Conservation (phyloP, 1,140 invertebrate genomes). For the Drosophila sproati region DNA sequence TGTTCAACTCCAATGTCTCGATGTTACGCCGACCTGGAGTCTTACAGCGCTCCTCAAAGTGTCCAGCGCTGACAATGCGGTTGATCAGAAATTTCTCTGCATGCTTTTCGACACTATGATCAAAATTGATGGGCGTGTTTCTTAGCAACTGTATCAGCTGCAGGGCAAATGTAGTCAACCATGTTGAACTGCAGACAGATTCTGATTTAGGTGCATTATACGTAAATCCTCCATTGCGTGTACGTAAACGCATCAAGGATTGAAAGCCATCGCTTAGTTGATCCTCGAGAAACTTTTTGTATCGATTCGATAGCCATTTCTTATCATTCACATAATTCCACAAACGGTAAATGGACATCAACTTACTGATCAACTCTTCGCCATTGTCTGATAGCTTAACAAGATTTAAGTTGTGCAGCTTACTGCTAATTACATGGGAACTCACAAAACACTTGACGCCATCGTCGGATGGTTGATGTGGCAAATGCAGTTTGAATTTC, state of each 20-base stretch:
- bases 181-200: conserved; percentile 26
- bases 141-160: conserved; percentile 1
- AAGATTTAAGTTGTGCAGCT: not conserved
- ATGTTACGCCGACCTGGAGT: conserved; percentile 1
- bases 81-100: conserved; percentile 18
- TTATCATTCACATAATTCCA: conserved; percentile 7
- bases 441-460: conserved; percentile 20
- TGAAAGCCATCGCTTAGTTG: conserved; percentile 37
- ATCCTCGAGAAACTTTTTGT: not conserved
- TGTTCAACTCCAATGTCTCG: conserved; percentile 12
- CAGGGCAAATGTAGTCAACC: conserved; percentile 34
- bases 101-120: not conserved
- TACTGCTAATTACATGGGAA: not conserved
- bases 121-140: not conserved
- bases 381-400: conserved; percentile 16
- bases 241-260: conserved; percentile 14
- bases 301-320: not conserved
- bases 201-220: not conserved
- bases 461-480: not conserved
- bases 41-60: conserved; percentile 15
- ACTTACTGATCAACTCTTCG: conserved; percentile 41
- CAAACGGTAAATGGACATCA: conserved; percentile 20
- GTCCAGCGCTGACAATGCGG: not conserved
- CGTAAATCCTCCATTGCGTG: conserved; percentile 6
- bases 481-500: not conserved